Conservation (phyloP, 2,888 invertebrate species). For the Latrodectus elegans region DNA sequence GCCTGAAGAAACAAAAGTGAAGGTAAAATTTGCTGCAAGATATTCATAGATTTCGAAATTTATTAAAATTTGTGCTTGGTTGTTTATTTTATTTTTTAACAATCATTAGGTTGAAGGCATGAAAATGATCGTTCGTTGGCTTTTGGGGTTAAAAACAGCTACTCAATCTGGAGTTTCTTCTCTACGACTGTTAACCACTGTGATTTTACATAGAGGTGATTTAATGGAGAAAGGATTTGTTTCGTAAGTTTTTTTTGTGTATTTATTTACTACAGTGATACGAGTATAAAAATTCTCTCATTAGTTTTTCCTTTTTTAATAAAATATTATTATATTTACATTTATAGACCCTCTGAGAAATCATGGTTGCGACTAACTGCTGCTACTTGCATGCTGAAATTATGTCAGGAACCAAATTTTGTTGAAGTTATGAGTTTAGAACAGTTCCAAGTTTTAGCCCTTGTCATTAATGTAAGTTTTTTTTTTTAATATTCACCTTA, state of each 20-base stretch:
- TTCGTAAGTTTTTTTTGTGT: conserved; percentile 73
- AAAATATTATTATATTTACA: not conserved
- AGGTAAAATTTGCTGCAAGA: conserved; percentile 78
- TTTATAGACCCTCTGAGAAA: conserved; percentile 83
- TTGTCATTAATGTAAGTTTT: conserved; percentile 87
- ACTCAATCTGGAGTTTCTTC: conserved; percentile 77
- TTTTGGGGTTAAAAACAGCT: conserved; percentile 91
- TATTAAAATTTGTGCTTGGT: too few species aligned
- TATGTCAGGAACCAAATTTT: conserved; percentile 96
- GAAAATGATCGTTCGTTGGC: conserved; percentile 97
- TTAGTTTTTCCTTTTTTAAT: not conserved
- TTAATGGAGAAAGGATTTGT: conserved; percentile 79
- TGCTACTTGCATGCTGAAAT: conserved; percentile 95
- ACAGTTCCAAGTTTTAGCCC: conserved; percentile 94
- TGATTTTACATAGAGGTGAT: conserved; percentile 93
- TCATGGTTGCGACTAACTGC: conserved; percentile 93
- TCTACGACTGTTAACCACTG: conserved; percentile 93
- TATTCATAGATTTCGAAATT: too few species aligned
- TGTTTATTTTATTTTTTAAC: not conserved
- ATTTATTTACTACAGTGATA: not conserved
- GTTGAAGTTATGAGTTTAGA: conserved; percentile 95
- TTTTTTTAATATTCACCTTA: not conserved
- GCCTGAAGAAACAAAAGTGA: conserved; percentile 87
- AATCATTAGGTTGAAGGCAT: conserved; percentile 83
- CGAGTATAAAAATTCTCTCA: not conserved